phyloP scores from a whole-genome alignment of 1,140 invertebrate genomes.

The Pachyrhynchus sulphureomaculatus region DNA sequence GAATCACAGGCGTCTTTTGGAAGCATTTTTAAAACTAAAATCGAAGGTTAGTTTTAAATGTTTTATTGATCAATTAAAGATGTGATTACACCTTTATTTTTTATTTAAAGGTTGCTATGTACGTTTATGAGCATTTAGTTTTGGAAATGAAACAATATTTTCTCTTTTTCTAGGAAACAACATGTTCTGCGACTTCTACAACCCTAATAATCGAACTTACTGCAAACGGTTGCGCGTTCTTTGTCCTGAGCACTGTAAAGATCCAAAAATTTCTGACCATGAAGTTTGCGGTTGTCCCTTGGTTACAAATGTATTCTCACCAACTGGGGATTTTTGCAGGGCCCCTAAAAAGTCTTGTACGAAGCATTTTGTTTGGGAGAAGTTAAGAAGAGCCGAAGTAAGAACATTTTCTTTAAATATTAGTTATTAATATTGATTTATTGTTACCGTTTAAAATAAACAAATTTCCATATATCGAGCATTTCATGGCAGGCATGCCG shows the following conservation, averaged over 20 bases:
- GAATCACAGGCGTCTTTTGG: slow-evolving; percentile 92
- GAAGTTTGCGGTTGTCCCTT: slow-evolving; percentile 92
- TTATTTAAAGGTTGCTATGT: too few species aligned
- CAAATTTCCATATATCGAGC: neutral
- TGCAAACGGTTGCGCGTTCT: slow-evolving; percentile 94
- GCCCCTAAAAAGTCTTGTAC: slow-evolving; percentile 89
- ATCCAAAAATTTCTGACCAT: slow-evolving; percentile 81
- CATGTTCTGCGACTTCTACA: slow-evolving; percentile 98
- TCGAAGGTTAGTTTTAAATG: slow-evolving; percentile 74
- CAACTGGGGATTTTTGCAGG: slow-evolving; percentile 80
- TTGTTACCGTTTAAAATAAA: neutral
- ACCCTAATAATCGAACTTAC: slow-evolving; percentile 86
- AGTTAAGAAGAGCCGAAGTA: slow-evolving; percentile 84
- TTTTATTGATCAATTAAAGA: too few species aligned
- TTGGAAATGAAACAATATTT: too few species aligned
- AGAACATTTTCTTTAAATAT: neutral
- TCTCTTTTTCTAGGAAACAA: slow-evolving; percentile 56
- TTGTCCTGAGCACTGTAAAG: slow-evolving; percentile 97
- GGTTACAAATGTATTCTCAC: slow-evolving; percentile 77
- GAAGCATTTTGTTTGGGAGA: slow-evolving; percentile 95
- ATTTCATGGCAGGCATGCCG: too few species aligned
- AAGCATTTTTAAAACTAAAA: slow-evolving; percentile 89
- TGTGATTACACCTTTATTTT: too few species aligned
- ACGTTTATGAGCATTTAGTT: too few species aligned
- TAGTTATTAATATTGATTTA: slow-evolving; percentile 8